Conservation (phyloP, 37 sponge, comb jelly and placozoan species). For the Theonella swinhoei region DNA sequence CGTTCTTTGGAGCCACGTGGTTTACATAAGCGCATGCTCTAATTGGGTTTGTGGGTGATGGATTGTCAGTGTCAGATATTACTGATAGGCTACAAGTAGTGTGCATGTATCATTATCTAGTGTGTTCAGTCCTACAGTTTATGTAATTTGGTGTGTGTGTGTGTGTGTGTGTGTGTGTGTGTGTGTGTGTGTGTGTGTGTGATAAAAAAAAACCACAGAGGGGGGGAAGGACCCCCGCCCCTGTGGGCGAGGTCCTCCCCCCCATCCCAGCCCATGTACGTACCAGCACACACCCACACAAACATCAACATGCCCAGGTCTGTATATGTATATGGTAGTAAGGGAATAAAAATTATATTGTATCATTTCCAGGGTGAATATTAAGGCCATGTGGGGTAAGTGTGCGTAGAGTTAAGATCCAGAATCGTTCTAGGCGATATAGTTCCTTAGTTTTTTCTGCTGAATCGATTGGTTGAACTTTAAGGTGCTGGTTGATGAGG, state of each 20-base stretch:
- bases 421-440: conserved; percentile 4
- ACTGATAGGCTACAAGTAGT: too few relatives aligned
- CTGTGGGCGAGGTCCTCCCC: background rate
- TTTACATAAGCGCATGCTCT: too few relatives aligned
- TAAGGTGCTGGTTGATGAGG: background rate
- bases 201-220: conserved; percentile 26
- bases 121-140: too few relatives aligned
- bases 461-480: conserved; percentile 19
- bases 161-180: too few relatives aligned
- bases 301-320: too few relatives aligned
- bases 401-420: conserved; percentile 9
- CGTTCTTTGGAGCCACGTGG: too few relatives aligned
- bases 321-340: background rate
- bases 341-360: background rate
- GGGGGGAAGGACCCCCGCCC: conserved; percentile 25
- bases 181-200: conserved; percentile 38
- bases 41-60: too few relatives aligned
- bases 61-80: too few relatives aligned
- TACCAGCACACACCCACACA: too few relatives aligned
- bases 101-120: too few relatives aligned
- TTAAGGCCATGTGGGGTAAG: conserved; percentile 5
- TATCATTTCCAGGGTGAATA: background rate
- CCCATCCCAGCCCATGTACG: too few relatives aligned
- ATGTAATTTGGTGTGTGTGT: too few relatives aligned
- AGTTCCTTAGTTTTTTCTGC: background rate